Conservation (phyloP, 2,113 vertebrate genomes). For the Carlito syrichta region DNA sequence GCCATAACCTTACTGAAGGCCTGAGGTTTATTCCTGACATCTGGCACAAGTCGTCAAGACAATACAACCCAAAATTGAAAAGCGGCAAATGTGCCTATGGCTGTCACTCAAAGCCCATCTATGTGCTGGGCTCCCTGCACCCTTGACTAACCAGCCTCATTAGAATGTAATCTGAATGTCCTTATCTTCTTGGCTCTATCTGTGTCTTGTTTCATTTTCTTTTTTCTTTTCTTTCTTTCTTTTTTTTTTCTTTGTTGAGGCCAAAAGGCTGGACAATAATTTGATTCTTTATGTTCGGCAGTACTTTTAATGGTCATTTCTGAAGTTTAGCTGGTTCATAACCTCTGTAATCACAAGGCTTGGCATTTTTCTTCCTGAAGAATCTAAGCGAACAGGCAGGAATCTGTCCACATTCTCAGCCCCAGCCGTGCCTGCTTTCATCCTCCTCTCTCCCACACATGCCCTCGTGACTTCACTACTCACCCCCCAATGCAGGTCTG, state of each 20-base stretch:
- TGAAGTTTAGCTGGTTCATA: slow-evolving; percentile 82
- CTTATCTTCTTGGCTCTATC: slow-evolving; percentile 46
- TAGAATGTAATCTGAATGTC: slow-evolving; percentile 68
- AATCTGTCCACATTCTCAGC: slow-evolving; percentile 92
- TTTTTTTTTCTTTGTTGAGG: slow-evolving; percentile 75
- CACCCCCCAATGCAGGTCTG: slow-evolving; percentile 91
- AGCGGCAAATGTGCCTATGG: background rate
- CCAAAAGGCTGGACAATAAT: slow-evolving; percentile 79
- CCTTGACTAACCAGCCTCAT: slow-evolving; percentile 15
- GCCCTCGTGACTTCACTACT: slow-evolving; percentile 88
- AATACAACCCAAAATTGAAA: slow-evolving; percentile 30
- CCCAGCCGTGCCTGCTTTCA: slow-evolving; percentile 89
- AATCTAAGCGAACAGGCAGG: slow-evolving; percentile 88
- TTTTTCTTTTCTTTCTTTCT: slow-evolving; percentile 59
- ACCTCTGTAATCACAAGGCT: slow-evolving; percentile 87
- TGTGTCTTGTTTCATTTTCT: slow-evolving; percentile 71
- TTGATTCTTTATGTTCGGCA: slow-evolving; percentile 79
- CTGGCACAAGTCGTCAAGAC: slow-evolving; percentile 46
- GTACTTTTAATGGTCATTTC: slow-evolving; percentile 82
- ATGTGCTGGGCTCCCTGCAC: background rate
- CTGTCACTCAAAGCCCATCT: background rate
- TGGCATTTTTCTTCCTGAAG: slow-evolving; percentile 86
- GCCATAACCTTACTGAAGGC: background rate
- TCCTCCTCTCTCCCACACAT: slow-evolving; percentile 93
- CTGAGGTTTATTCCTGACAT: slow-evolving; percentile 46